Conservation (phyloP, 2,113 vertebrate species). For the Tragelaphus strepsiceros region DNA sequence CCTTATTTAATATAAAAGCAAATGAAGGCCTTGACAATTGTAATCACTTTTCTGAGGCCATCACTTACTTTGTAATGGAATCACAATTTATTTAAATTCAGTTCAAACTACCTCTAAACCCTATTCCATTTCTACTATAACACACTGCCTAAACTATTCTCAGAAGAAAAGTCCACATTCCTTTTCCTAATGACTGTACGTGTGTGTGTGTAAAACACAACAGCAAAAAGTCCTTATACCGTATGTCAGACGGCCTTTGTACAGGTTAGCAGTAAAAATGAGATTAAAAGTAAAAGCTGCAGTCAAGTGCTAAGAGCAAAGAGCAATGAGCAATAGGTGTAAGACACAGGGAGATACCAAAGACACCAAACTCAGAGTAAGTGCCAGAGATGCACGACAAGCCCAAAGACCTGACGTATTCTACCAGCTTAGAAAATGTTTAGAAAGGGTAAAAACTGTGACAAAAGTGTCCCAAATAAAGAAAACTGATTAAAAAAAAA, state of each 20-base stretch:
- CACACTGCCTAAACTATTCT: not conserved
- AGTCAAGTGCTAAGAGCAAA: not conserved
- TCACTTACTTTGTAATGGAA: not conserved
- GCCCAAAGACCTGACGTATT: not conserved
- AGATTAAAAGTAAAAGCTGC: not conserved
- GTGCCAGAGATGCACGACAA: rapidly evolving
- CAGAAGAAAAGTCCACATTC: not conserved
- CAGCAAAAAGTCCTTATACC: not conserved
- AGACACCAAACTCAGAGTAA: not conserved
- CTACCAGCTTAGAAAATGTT: not conserved
- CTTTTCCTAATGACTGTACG: not conserved
- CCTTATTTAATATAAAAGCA: not conserved
- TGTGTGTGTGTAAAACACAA: not conserved
- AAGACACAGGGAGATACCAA: not conserved
- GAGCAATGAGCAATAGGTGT: not conserved
- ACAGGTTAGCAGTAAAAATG: not conserved
- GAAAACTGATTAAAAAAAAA: not conserved
- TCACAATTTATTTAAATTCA: not conserved
- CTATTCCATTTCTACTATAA: not conserved
- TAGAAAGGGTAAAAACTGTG: not conserved
- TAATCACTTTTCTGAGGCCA: not conserved
- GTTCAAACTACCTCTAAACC: not conserved
- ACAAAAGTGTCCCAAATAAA: not conserved
- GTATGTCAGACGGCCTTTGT: not conserved
- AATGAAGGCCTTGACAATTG: not conserved